Evolutionary conservation across 2,888 invertebrate genomes (phyloP).

Genomic region (Nudaria mundana): DNA sequence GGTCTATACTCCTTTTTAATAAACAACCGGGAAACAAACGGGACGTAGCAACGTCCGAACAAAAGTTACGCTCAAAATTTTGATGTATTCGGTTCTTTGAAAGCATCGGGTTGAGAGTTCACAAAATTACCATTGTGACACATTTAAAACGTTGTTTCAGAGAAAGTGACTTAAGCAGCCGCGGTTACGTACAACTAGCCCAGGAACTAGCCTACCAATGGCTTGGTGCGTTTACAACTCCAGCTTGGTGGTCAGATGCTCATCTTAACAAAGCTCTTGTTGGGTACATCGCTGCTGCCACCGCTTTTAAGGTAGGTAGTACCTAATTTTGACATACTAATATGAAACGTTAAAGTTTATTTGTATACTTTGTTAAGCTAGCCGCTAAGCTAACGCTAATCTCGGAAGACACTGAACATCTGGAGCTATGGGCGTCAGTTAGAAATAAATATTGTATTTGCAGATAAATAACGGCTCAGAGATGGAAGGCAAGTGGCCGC

Average conservation of each 20-base stretch:
- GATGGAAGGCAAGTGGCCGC: conserved; percentile 90
- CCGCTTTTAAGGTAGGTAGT: conserved; percentile 87
- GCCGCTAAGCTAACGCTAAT: too few species aligned
- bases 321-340: too few species aligned
- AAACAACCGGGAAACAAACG: too few species aligned
- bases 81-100: too few species aligned
- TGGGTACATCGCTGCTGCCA: conserved; percentile 87
- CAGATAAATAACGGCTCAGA: conserved; percentile 86
- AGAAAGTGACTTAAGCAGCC: conserved; percentile 86
- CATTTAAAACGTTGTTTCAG: conserved; percentile 75
- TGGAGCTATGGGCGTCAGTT: not conserved
- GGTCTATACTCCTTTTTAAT: too few species aligned
- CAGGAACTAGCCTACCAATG: conserved; percentile 91
- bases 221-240: conserved; percentile 88
- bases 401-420: not conserved
- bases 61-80: too few species aligned
- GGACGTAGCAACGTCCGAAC: too few species aligned
- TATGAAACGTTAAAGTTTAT: too few species aligned
- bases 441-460: not conserved
- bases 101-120: not conserved
- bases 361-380: too few species aligned
- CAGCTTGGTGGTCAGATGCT: conserved; percentile 89
- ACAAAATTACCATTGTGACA: not conserved
- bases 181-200: conserved; percentile 84
- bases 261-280: conserved; percentile 89